Percentiles rank a stretch among this genome's conserved stretches.
Conservation (phyloP, 2,113 vertebrate genomes). For the Phalacrocorax brasilianus region DNA sequence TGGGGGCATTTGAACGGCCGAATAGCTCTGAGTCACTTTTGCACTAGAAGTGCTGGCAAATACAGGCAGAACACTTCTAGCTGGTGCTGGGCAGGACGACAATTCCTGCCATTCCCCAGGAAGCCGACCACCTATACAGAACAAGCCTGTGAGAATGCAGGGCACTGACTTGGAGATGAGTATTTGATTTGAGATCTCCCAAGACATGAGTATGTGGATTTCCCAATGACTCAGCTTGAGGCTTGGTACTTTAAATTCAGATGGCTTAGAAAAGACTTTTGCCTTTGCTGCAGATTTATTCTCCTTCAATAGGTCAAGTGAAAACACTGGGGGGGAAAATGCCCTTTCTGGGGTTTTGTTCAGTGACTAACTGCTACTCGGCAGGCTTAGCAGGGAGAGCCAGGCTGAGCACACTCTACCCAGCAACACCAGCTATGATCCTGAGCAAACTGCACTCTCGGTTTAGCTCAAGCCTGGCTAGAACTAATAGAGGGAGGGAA, state of each 20-base stretch:
- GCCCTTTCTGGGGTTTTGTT: conserved; percentile 22
- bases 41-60: neutral
- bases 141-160: neutral
- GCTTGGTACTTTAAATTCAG: conserved; percentile 18
- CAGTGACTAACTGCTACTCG: neutral
- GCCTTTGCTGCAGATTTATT: neutral
- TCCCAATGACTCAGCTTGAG: conserved; percentile 27
- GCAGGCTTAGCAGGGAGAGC: neutral
- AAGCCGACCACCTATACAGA: neutral
- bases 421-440: neutral
- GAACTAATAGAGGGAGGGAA: neutral
- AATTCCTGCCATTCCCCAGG: neutral
- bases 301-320: conserved; percentile 9
- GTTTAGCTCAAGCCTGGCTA: neutral
- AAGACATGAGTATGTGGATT: neutral
- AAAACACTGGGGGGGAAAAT: neutral
- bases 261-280: neutral
- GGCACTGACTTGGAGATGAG: neutral
- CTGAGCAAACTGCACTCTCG: neutral
- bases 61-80: neutral
- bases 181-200: conserved; percentile 30
- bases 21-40: conserved; percentile 8
- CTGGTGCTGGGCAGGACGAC: rapidly evolving
- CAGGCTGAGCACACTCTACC: neutral
- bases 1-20: neutral